Conservation (phyloP, 2,888 invertebrate species). For the Listrodromus nycthemerus region DNA sequence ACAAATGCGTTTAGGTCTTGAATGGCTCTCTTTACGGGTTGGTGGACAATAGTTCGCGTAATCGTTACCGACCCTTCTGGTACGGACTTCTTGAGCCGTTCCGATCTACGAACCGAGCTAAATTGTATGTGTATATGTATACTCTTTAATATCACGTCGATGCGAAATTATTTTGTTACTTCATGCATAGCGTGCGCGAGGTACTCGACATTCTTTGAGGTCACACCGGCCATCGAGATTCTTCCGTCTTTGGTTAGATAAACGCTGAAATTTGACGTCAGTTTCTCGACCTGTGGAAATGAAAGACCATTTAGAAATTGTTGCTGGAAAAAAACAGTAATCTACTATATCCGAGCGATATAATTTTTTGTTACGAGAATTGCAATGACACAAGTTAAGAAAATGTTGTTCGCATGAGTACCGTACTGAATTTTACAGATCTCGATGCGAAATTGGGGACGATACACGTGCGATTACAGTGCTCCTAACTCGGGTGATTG, state of each 20-base stretch:
- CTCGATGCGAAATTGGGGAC: no score
- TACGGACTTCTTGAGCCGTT: conserved; percentile 13
- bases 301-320: not conserved
- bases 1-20: conserved; percentile 70
- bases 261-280: conserved; percentile 96
- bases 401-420: no score
- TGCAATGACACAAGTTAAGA: no score
- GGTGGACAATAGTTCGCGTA: conserved; percentile 32
- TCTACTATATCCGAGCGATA: no score
- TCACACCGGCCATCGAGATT: conserved; percentile 98
- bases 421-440: no score
- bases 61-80: conserved; percentile 20
- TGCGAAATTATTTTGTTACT: conserved; percentile 90
- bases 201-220: conserved; percentile 97
- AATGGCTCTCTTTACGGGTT: conserved; percentile 29
- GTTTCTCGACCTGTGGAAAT: conserved; percentile 90
- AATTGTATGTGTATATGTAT: not conserved
- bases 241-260: conserved; percentile 99
- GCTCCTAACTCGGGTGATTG: no score
- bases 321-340: not conserved
- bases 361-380: no score
- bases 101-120: conserved; percentile 45
- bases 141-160: not conserved
- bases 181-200: conserved; percentile 97
- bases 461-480: no score